These are phyloP conservation scores for Ornithorhynchus anatinus DNA, from an alignment of 2,113 vertebrate genomes.

Conservation along the genomic window DNA sequence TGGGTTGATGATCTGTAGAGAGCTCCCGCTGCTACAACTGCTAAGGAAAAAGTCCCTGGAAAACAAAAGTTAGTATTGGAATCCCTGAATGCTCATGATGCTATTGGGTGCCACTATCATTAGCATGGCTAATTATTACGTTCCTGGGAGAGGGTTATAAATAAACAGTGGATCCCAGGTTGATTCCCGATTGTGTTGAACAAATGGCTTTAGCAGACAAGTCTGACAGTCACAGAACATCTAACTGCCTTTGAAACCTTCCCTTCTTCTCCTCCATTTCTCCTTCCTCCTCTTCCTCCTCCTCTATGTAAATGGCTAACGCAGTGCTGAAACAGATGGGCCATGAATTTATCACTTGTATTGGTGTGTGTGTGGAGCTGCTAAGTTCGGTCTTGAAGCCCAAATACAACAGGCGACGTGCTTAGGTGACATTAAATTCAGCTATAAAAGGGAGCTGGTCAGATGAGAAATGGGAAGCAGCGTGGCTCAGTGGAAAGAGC, in stretches of 20 bases:
- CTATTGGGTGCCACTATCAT: not conserved
- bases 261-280: not conserved
- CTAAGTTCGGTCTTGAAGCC: no score
- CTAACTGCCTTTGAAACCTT: not conserved
- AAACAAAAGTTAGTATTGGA: not conserved
- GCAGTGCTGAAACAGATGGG: not conserved
- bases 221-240: not conserved
- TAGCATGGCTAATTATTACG: conserved; percentile 40
- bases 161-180: conserved; percentile 2
- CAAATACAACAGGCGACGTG: not conserved
- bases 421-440: no score
- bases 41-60: not conserved
- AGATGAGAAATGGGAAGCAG: no score
- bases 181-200: conserved; percentile 9
- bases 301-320: not conserved
- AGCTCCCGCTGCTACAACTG: no score
- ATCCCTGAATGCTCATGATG: rapidly evolving
- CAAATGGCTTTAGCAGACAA: not conserved
- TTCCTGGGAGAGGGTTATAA: conserved; percentile 37
- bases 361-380: no score
- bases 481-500: no score
- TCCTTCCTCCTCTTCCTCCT: no score
- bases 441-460: no score
- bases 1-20: no score
- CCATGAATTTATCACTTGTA: no score